Evolutionary conservation across 2,888 invertebrate genomes (phyloP).

Genomic region (Tinea semifulvella): DNA sequence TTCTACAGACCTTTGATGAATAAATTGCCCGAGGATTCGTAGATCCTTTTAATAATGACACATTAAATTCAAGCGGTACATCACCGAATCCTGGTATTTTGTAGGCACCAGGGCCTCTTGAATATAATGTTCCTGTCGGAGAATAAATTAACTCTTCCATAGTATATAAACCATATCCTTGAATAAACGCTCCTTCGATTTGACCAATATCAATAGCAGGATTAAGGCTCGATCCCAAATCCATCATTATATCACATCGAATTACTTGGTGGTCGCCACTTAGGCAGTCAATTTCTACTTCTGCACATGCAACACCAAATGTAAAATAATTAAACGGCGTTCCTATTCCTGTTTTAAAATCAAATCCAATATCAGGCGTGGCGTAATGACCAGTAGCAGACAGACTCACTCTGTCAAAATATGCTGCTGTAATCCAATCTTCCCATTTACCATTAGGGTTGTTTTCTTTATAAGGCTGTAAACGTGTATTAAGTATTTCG

Average conservation of each 20-base stretch:
- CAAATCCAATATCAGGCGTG: conserved; percentile 70
- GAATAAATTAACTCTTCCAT: conserved; percentile 83
- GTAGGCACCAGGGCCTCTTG: conserved; percentile 84
- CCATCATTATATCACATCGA: conserved; percentile 88
- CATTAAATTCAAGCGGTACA: conserved; percentile 84
- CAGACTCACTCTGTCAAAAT: conserved; percentile 72
- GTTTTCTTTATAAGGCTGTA: conserved; percentile 70
- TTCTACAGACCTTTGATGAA: conserved; percentile 77
- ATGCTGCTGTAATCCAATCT: conserved; percentile 75
- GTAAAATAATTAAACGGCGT: conserved; percentile 77
- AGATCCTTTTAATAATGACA: conserved; percentile 79
- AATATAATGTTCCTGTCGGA: conserved; percentile 75
- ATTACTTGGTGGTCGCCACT: conserved; percentile 86
- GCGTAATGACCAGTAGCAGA: conserved; percentile 78
- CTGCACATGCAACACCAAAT: conserved; percentile 77
- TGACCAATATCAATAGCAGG: conserved; percentile 91
- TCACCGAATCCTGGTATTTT: conserved; percentile 86
- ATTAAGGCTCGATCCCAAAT: conserved; percentile 85
- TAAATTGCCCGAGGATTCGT: conserved; percentile 84
- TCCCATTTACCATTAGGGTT: conserved; percentile 78
- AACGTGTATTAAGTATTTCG: conserved; percentile 68
- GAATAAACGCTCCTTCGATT: conserved; percentile 87
- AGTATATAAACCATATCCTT: conserved; percentile 85
- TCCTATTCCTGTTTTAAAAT: conserved; percentile 69
- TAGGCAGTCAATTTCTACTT: conserved; percentile 85